phyloP scores from a whole-genome alignment of 2,888 invertebrate species.

The Beris chalybata region DNA sequence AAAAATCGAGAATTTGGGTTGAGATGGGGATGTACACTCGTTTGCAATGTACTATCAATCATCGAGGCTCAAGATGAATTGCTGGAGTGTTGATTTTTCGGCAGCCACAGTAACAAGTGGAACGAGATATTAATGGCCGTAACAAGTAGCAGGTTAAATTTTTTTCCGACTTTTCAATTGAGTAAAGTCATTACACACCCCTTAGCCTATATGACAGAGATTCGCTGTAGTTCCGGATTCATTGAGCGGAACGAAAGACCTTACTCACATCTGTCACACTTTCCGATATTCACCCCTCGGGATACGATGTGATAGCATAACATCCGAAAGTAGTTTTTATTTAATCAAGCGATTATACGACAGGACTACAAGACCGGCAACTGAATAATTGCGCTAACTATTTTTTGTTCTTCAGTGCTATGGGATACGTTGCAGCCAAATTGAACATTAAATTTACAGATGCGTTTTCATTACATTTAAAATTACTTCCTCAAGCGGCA shows the following conservation, averaged over 20 bases:
- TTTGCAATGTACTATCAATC: constrained; percentile 20
- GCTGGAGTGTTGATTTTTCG: constrained; percentile 22
- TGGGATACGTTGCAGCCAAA: too few relatives aligned
- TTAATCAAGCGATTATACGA: constrained; percentile 21
- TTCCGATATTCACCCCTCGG: constrained; percentile 2
- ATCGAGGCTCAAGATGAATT: constrained; percentile 20
- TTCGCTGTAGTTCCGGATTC: constrained; percentile 26
- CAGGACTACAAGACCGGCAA: too few relatives aligned
- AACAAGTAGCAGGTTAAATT: constrained; percentile 28
- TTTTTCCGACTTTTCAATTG: constrained; percentile 9
- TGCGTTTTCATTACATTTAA: too few relatives aligned
- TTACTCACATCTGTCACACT: constrained; percentile 29
- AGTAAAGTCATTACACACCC: constrained; percentile 21
- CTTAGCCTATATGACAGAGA: constrained; percentile 21
- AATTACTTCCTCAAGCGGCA: too few relatives aligned
- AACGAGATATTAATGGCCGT: constrained; percentile 37
- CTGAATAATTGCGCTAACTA: too few relatives aligned
- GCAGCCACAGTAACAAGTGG: constrained; percentile 33
- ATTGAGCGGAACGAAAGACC: constrained; percentile 36
- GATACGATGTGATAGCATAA: neutral
- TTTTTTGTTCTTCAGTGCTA: too few relatives aligned
- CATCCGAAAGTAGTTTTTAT: constrained; percentile 24
- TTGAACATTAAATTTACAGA: too few relatives aligned
- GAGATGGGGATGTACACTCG: constrained; percentile 15
- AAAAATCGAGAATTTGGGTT: neutral